Conservation (phyloP, 2,888 invertebrate genomes). For the Formica aserva region DNA sequence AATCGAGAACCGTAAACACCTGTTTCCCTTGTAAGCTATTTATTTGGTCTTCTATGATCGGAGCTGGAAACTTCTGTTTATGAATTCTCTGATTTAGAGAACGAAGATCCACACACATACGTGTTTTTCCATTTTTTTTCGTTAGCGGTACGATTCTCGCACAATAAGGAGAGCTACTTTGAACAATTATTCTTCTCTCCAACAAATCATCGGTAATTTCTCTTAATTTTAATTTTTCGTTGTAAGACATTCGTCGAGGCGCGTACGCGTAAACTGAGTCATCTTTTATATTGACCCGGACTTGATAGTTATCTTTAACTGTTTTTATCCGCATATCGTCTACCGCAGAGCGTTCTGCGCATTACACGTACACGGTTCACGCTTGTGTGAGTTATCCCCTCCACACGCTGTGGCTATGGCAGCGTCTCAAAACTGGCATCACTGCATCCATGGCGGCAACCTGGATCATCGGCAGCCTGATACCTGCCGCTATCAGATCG, state of each 20-base stretch:
- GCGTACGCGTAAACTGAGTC: background rate
- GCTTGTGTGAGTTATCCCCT: too few relatives aligned
- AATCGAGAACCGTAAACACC: background rate
- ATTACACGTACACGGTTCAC: too few relatives aligned
- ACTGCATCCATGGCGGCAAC: too few relatives aligned
- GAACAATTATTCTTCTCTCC: background rate
- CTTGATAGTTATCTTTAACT: too few relatives aligned
- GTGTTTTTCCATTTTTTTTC: background rate
- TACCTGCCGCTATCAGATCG: too few relatives aligned
- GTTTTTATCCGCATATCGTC: too few relatives aligned
- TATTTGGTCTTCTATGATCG: background rate
- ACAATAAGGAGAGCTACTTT: background rate
- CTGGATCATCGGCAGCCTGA: too few relatives aligned
- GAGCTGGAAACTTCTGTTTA: background rate
- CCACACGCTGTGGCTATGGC: too few relatives aligned
- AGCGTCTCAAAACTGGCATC: too few relatives aligned
- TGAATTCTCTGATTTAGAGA: background rate
- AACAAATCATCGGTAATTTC: background rate
- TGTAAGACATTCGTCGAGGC: background rate
- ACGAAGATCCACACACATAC: background rate
- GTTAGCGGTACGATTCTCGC: background rate
- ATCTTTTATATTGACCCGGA: background rate
- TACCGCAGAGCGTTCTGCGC: too few relatives aligned
- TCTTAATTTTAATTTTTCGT: background rate
- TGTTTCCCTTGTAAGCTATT: background rate